Conservation (phyloP, 2,888 invertebrate genomes). For the Amphipyra berbera region DNA sequence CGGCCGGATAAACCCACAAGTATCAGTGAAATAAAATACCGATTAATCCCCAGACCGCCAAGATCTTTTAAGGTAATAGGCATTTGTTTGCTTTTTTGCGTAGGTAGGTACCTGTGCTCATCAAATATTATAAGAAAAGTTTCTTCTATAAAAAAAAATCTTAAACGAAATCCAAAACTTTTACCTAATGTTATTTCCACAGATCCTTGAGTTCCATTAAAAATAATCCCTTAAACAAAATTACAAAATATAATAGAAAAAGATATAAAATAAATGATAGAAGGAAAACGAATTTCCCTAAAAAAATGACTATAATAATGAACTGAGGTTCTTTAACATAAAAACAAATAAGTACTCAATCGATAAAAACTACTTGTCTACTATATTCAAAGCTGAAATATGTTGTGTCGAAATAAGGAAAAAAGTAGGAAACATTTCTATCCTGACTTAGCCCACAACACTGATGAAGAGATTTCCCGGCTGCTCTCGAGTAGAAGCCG, state of each 20-base stretch:
- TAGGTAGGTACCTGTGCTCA: not conserved
- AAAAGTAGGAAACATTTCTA: constrained; percentile 16
- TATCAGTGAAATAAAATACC: not conserved
- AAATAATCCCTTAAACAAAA: not conserved
- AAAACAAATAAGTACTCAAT: too few species aligned
- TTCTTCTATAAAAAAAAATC: not conserved
- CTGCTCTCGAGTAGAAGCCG: constrained; percentile 14
- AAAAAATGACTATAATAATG: too few species aligned
- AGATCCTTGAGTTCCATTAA: not conserved
- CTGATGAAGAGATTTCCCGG: constrained; percentile 26
- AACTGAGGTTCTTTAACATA: too few species aligned
- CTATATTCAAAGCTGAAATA: constrained; percentile 1
- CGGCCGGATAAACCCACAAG: constrained; percentile 3
- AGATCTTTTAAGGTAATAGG: too few species aligned
- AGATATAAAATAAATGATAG: not conserved
- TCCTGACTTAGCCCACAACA: constrained; percentile 4
- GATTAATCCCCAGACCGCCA: too few species aligned
- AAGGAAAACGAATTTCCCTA: not conserved
- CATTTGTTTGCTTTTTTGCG: not conserved
- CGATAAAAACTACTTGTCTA: too few species aligned
- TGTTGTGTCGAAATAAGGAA: constrained; percentile 11
- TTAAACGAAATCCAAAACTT: not conserved
- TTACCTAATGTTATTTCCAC: not conserved
- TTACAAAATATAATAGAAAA: too few species aligned
- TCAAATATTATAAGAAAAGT: too few species aligned